Conservation (phyloP, 1,140 invertebrate genomes). For the Aphis craccivora region DNA sequence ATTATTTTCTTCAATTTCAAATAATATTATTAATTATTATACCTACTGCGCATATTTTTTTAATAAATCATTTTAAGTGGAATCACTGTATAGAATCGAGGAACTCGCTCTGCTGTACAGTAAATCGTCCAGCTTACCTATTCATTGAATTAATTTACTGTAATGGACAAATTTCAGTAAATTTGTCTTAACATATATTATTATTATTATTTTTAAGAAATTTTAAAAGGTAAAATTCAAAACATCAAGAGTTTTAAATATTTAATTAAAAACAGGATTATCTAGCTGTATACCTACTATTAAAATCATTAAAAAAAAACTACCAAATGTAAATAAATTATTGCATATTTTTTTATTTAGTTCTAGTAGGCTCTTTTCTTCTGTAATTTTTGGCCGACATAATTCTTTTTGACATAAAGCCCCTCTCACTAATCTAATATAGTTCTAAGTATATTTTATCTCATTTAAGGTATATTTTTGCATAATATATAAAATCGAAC, state of each 20-base stretch:
- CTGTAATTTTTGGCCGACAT: not conserved
- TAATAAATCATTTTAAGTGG: not conserved
- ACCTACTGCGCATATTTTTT: not conserved
- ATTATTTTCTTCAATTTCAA: not conserved
- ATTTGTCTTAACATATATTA: too few species aligned
- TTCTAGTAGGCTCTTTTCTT: not conserved
- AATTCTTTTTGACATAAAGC: not conserved
- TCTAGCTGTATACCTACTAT: not conserved
- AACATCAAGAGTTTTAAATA: not conserved
- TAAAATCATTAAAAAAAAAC: conserved; percentile 6
- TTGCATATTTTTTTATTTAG: not conserved
- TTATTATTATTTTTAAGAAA: too few species aligned
- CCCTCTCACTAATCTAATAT: not conserved
- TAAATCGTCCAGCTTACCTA: too few species aligned
- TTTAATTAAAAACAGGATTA: not conserved
- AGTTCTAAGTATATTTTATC: not conserved
- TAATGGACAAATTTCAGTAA: not conserved
- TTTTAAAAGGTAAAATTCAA: not conserved
- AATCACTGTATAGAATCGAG: too few species aligned
- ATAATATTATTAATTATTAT: too few species aligned
- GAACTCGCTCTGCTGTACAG: too few species aligned
- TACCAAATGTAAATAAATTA: conserved; percentile 15
- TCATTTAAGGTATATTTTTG: not conserved
- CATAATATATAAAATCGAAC: not conserved
- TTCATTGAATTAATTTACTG: too few species aligned